Percentiles rank a stretch among this genome's conserved stretches.
These are phyloP conservation scores for Perccottus glenii DNA, from an alignment of 2,113 vertebrate species.

Conservation along the genomic window DNA sequence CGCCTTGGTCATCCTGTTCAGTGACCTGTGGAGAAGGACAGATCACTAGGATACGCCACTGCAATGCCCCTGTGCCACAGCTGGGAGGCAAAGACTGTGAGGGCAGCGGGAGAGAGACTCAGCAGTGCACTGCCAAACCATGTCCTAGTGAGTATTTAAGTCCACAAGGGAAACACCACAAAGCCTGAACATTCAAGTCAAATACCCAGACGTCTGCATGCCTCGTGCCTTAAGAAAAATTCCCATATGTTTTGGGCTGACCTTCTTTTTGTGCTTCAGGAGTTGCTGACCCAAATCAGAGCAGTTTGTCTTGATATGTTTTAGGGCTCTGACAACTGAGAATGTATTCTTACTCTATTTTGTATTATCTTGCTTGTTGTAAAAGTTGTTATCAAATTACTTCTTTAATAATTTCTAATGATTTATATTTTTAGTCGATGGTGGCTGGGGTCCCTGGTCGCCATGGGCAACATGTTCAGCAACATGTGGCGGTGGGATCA, in stretches of 20 bases:
- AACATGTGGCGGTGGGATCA: conserved; percentile 90
- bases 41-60: conserved; percentile 94
- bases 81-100: conserved; percentile 91
- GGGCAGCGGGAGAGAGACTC: conserved; percentile 91
- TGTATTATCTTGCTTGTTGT: too few species aligned
- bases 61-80: conserved; percentile 94
- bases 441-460: conserved; percentile 96
- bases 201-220: conserved; percentile 20
- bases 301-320: conserved; percentile 30
- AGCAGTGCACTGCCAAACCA: conserved; percentile 85
- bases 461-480: conserved; percentile 92
- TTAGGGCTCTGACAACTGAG: conserved; percentile 25
- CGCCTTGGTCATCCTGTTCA: conserved; percentile 95
- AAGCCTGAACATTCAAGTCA: conserved; percentile 8
- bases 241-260: conserved; percentile 55
- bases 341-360: not conserved
- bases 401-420: not conserved
- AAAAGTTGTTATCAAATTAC: too few species aligned
- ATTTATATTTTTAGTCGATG: conserved; percentile 82
- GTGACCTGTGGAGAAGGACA: conserved; percentile 92
- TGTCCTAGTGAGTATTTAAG: conserved; percentile 85
- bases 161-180: not conserved
- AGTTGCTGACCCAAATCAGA: conserved; percentile 58
- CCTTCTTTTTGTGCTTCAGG: conserved; percentile 42
- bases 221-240: conserved; percentile 36